phyloP scores from a whole-genome alignment of 2,888 invertebrate species.

The Arctia plantaginis region DNA sequence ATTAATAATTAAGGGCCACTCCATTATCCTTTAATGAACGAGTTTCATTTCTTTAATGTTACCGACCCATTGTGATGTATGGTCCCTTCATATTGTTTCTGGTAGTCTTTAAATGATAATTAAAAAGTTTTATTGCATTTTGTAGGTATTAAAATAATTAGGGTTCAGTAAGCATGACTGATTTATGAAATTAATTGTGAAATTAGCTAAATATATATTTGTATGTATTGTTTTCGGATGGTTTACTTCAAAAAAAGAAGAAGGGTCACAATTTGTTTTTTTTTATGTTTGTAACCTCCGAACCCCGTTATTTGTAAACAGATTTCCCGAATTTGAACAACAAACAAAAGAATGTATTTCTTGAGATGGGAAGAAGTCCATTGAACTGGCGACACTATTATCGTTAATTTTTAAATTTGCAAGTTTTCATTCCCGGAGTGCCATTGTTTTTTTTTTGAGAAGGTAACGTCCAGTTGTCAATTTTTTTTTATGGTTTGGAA shows the following conservation, averaged over 20 bases:
- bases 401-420: too few relatives aligned
- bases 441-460: too few relatives aligned
- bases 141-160: not conserved
- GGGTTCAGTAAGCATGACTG: not conserved
- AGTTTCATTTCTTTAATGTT: conserved; percentile 54
- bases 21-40: conserved; percentile 62
- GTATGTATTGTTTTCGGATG: not conserved
- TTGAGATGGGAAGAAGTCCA: too few relatives aligned
- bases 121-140: conserved; percentile 7
- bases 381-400: too few relatives aligned
- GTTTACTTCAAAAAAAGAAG: not conserved
- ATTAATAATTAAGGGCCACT: conserved; percentile 69
- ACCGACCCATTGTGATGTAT: conserved; percentile 42
- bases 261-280: not conserved
- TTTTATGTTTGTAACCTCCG: not conserved
- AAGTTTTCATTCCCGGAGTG: too few relatives aligned
- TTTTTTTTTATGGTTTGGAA: too few relatives aligned
- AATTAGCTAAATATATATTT: too few relatives aligned
- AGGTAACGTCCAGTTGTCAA: too few relatives aligned
- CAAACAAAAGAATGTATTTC: too few relatives aligned
- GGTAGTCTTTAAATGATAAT: conserved; percentile 25
- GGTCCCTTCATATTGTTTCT: conserved; percentile 33
- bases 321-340: too few relatives aligned
- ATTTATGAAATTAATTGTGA: not conserved
- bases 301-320: not conserved